These are phyloP conservation scores for Hyles vespertilio DNA, from an alignment of 1,140 invertebrate genomes.

Conservation along the genomic window DNA sequence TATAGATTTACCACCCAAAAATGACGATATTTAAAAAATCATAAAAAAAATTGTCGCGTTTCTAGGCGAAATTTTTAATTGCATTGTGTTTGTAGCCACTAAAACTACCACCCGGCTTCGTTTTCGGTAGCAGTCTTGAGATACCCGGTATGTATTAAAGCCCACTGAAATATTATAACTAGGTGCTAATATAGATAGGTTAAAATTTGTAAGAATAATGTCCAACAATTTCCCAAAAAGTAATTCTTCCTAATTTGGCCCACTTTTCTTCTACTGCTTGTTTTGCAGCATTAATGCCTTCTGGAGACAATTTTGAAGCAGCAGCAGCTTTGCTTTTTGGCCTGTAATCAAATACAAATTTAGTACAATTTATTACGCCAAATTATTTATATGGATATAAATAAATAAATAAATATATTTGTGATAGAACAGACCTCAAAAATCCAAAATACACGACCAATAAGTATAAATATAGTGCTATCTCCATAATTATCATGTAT, in stretches of 20 bases:
- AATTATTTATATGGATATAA: neutral
- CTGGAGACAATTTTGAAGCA: conserved; percentile 63
- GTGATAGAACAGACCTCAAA: conserved; percentile 31
- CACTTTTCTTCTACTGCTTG: conserved; percentile 81
- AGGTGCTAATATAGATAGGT: too few relatives aligned
- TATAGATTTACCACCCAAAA: too few relatives aligned
- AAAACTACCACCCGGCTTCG: too few relatives aligned
- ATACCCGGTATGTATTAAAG: too few relatives aligned
- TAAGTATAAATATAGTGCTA: conserved; percentile 31
- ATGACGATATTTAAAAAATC: too few relatives aligned
- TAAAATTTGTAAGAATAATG: too few relatives aligned
- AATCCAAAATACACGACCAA: conserved; percentile 37
- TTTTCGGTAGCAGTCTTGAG: too few relatives aligned
- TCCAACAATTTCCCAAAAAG: conserved; percentile 82
- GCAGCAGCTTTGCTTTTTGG: conserved; percentile 76
- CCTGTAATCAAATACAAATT: conserved; percentile 30
- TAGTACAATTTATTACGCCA: neutral
- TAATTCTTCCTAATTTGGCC: conserved; percentile 84
- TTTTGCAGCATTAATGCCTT: conserved; percentile 78
- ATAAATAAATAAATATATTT: conserved; percentile 1
- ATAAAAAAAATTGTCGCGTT: too few relatives aligned
- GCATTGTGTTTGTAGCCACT: too few relatives aligned
- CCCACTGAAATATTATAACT: too few relatives aligned
- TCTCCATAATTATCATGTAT: conserved; percentile 38
- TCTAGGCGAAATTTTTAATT: too few relatives aligned